Evolutionary conservation across 2,113 vertebrate species (phyloP), one percentile per base, ranked within the genome.

Genomic region (Pituophis catenifer): DNA sequence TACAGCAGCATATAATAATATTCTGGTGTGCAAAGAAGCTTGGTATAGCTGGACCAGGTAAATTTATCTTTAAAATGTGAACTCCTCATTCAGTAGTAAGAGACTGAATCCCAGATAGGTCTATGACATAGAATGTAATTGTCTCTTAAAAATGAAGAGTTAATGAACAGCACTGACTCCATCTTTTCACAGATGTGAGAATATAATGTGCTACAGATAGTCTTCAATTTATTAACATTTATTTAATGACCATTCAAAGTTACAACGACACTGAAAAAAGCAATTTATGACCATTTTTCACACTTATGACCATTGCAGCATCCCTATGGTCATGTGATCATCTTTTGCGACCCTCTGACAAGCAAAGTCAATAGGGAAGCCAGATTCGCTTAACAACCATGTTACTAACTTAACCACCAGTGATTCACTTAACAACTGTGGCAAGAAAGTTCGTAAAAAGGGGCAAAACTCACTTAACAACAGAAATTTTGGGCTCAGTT

Each of bases 121-220:
- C 21, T 65, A 15, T 86, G n/a, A 15, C 12, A 62, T 10, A 62
- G 44, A 62, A 86, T 90, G 6, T 53, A 21, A 53, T 75, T 7
- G 12, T 86, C 86, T 90, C 92, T 33, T 86, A 11, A 86, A 86
- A 85, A 89, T 89, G 59, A 33, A 75, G 52, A 33, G 53, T 52
- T n/a, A 90, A 59, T n/a, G 33, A 93, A 91, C 54, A 95, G 92
- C 21, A 52, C 15, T 52, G 11, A 38, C 86, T n/a, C n/a, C 21
- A 55, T 33, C 29, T 70, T 90, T 90, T 92, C 92, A 21, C 59
- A 11, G 13, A 87, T 94, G 29, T n/a, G 93, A 81, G 38, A 93
- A 52, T 52, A 86, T 55, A 91, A 89, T 54, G 53, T 93, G 44
- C 33, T 75, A 38, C 6, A 70, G 4, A 5, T 33, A 15, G 65